A percentile compares a stretch with the other conserved stretches of the same genome.
Evolutionary conservation across 1,140 invertebrate genomes (phyloP).

Genomic region (Tenebrio molitor): DNA sequence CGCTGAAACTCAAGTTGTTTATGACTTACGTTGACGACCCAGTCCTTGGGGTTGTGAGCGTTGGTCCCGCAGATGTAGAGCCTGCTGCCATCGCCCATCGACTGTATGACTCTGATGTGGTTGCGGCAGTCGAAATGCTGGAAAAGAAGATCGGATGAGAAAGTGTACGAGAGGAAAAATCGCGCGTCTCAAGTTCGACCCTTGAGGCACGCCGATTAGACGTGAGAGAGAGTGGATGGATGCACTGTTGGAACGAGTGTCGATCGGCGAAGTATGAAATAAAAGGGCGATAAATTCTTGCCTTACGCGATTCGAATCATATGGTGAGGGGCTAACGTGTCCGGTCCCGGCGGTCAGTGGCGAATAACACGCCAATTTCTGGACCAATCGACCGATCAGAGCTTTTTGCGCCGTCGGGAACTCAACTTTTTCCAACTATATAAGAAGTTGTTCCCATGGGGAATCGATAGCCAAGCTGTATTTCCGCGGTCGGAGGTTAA

Average conservation of each 20-base stretch:
- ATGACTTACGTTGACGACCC: conserved; percentile 87
- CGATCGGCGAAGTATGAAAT: neutral
- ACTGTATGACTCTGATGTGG: conserved; percentile 87
- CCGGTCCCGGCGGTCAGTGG: conserved; percentile 55
- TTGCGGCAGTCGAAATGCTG: conserved; percentile 88
- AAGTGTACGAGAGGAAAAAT: too few species aligned
- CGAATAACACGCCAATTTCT: conserved; percentile 62
- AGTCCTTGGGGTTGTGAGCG: conserved; percentile 88
- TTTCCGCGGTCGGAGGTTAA: conserved; percentile 62
- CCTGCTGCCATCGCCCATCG: conserved; percentile 81
- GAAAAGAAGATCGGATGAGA: conserved; percentile 66
- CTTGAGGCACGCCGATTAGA: too few species aligned
- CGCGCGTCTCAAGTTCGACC: too few species aligned
- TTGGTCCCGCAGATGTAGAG: conserved; percentile 90
- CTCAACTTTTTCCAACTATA: conserved; percentile 60
- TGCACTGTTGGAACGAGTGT: neutral
- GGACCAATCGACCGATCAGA: conserved; percentile 58
- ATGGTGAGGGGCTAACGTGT: conserved; percentile 36
- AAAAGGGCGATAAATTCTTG: neutral
- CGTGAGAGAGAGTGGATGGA: too few species aligned
- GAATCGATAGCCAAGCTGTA: conserved; percentile 60
- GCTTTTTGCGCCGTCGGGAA: conserved; percentile 56
- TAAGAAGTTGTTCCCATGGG: conserved; percentile 62
- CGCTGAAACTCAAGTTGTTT: too few species aligned
- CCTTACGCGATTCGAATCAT: conserved; percentile 37